Conservation (phyloP, 2,888 invertebrate species). For the Calliscelio sp. region DNA sequence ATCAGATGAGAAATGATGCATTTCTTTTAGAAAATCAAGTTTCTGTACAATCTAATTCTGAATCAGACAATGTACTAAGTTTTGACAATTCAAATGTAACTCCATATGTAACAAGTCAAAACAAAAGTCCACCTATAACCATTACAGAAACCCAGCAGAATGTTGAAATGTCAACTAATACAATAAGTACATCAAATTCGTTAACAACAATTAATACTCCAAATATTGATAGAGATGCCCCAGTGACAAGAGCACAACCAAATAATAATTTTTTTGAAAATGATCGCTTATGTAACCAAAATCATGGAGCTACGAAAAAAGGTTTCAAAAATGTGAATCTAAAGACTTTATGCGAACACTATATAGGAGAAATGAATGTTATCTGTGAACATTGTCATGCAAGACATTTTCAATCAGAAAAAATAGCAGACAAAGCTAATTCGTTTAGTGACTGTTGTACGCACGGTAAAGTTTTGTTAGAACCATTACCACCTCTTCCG, state of each 20-base stretch:
- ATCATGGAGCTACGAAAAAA: background rate
- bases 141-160: no score
- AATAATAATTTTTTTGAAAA: background rate
- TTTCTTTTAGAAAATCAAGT: no score
- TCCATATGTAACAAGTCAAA: no score
- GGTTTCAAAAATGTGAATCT: background rate
- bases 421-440: background rate
- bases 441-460: background rate
- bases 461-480: background rate
- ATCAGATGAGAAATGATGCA: no score
- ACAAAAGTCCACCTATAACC: no score
- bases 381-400: constrained; percentile 4
- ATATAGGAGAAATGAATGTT: background rate
- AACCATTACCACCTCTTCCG: background rate
- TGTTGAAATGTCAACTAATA: no score
- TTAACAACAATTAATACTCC: no score
- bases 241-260: background rate
- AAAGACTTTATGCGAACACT: background rate
- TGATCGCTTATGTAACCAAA: background rate
- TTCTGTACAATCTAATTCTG: no score
- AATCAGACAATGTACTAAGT: no score
- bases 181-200: no score
- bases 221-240: background rate
- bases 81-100: no score
- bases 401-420: constrained; percentile 2